These are phyloP conservation scores for Penaeus monodon DNA, from an alignment of 2,888 invertebrate species.

Conservation along the genomic window DNA sequence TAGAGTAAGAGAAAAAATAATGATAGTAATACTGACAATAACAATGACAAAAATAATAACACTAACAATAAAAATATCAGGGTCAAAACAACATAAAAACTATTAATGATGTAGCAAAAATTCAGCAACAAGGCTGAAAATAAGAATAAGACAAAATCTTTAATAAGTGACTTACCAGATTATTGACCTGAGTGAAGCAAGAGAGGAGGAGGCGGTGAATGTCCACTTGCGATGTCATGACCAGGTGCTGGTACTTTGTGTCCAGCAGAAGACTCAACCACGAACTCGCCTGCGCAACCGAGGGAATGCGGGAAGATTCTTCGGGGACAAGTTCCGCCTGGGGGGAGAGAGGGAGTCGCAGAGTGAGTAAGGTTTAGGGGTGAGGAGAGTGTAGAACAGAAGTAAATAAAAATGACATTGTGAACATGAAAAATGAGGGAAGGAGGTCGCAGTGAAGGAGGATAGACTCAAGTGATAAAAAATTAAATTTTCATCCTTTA, in stretches of 20 bases:
- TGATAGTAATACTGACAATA: background rate
- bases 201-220: conserved; percentile 48
- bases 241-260: conserved; percentile 52
- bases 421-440: background rate
- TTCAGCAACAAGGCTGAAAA: background rate
- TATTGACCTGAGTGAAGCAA: conserved; percentile 41
- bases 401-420: background rate
- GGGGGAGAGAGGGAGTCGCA: background rate
- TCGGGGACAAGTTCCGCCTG: conserved; percentile 27
- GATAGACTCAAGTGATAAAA: no score
- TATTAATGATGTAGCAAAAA: background rate
- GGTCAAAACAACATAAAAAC: background rate
- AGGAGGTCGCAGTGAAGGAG: background rate
- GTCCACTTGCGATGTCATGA: conserved; percentile 51
- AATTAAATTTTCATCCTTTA: no score
- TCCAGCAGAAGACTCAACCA: conserved; percentile 56
- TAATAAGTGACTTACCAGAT: conserved; percentile 28
- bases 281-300: conserved; percentile 24
- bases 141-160: background rate
- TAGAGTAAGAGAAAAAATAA: background rate
- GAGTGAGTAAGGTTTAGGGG: background rate
- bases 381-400: background rate
- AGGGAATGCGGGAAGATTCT: background rate
- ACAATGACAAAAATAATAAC: conserved; percentile 9
- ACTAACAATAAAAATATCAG: background rate